Base-by-base conservation (phyloP, 2,113 vertebrate genomes). In the Jacana jacana region DNA sequence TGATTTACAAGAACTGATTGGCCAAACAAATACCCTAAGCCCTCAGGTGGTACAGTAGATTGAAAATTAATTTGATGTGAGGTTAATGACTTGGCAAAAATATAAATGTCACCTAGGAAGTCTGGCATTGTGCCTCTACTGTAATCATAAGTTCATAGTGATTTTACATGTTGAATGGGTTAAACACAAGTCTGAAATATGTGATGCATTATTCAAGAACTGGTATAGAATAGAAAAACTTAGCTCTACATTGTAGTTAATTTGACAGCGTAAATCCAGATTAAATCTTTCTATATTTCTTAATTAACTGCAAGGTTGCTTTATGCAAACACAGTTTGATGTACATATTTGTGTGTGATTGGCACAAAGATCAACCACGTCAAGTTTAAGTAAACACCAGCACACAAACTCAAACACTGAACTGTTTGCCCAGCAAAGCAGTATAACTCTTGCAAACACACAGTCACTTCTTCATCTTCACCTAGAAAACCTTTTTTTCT, bases 381-480 rank as follows among this genome's bases (percentile, higher is more conserved):
- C 94, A 93, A 11, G 79, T 89, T 93, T 54, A 85, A 94, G 88
- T 93, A 92, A 95, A 81, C 39, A 83, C 0, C 0, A 88, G 72
- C 72, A 70, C 19, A 64, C 79, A 57, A 95, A 86, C 80, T 96
- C 93, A 97, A 95, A 96, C 79, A 93, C 61, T 4, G n/a, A 92
- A 86, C 73, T 93, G 79, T 96, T 97, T 95, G 88, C 89, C 86
- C 90, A 91, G 84, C 83, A 88, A 85, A 66, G 89, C 81, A 66
- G 55, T 61, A 19, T 71, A 89, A 92, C 72, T 95, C 91, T 77
- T 76, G 55, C 95, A 95, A 97, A 92, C 81, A 91, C 79, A 91
- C 94, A 96, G 57, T 81, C 58, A 69, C 71, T 93, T 86, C 84
- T 94, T 35, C 80, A 65, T 78, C 73, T 83, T 81, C 15, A 0